Evolutionary conservation across 2,797 vertebrate species (phyloP).

Genomic region (Sphenopsis melanotis): DNA sequence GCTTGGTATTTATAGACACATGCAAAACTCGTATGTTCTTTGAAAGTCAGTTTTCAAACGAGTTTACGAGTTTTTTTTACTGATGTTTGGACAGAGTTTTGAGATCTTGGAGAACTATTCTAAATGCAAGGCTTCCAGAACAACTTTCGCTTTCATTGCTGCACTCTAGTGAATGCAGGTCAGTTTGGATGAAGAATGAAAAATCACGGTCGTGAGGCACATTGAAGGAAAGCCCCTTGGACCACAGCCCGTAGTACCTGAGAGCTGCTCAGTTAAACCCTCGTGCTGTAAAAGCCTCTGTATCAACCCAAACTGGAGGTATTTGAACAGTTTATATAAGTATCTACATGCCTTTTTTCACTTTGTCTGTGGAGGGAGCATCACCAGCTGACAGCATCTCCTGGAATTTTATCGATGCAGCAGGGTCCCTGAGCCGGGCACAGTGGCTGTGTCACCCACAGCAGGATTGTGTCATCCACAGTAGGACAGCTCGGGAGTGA

Average conservation of each 20-base stretch:
- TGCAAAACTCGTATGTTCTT: not conserved
- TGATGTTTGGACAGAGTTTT: too few relatives aligned
- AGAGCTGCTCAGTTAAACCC: not conserved
- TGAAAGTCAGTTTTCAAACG: not conserved
- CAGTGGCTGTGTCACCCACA: rapidly evolving
- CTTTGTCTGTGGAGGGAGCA: not conserved
- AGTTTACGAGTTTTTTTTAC: not conserved
- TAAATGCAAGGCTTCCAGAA: not conserved
- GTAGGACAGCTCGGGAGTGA: not conserved
- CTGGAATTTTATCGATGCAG: rapidly evolving
- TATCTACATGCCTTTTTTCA: rapidly evolving
- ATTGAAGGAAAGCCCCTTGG: not conserved
- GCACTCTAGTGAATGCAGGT: too few relatives aligned
- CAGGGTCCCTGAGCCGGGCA: not conserved
- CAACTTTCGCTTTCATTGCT: not conserved
- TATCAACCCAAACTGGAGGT: not conserved
- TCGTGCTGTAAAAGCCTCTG: not conserved
- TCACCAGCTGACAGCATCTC: not conserved
- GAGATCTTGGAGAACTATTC: not conserved
- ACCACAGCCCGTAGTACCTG: too few relatives aligned
- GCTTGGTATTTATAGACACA: not conserved
- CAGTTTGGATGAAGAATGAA: not conserved
- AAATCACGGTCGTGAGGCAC: rapidly evolving
- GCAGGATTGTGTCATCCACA: not conserved
- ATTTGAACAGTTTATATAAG: not conserved